Evolutionary conservation across 2,797 vertebrate species (phyloP), one percentile per base, ranked within the genome.

Genomic region (Pipistrellus pipistrellus): DNA sequence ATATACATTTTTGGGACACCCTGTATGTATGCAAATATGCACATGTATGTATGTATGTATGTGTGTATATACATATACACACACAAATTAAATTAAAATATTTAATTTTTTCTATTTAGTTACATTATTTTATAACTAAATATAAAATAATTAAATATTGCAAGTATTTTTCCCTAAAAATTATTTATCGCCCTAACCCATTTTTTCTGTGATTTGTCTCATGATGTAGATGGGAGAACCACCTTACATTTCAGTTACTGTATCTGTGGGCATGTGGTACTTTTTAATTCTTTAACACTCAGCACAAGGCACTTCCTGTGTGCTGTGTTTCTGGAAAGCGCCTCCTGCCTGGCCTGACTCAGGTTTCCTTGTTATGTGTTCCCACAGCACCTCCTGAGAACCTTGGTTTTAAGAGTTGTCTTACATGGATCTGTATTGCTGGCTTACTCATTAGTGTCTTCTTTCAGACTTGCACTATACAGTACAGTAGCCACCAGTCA

Each of bases 151-250:
- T 78, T 72, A 73, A 64, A 66, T 68, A 62, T 51, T 80, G 85
- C 8, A 71, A 69, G 38, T 4, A 94, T 68, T 68, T 88, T 17
- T 41, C 27, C 25, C 55, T 87, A 78, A 84, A 38, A 68, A 62
- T 62, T 62, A 59, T 48, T 82, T n/a, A 53, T 21, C 25, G 0
- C 6, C 35, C 76, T 12, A 59, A 44, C 12, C 8, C 32, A 62
- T 68, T 83, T 87, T 69, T 82, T 72, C 20, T 85, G 27, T 89
- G 32, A 85, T 64, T 53, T 62, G 75, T 88, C 59, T 73, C 62
- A 69, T 30, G 11, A 59, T 48, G 17, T 71, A 75, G 57, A 46
- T 18, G 14, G 21, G 48, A 46, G 14, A 88, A 71, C 59, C n/a
- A 53, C 66, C 6, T 66, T 51, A 57, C 32, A 90, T 44, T 71